A percentile compares a stretch with the other conserved stretches of the same genome.
Evolutionary conservation across 2,797 vertebrate species (phyloP).

Genomic region (Pangasius larnaudii): DNA sequence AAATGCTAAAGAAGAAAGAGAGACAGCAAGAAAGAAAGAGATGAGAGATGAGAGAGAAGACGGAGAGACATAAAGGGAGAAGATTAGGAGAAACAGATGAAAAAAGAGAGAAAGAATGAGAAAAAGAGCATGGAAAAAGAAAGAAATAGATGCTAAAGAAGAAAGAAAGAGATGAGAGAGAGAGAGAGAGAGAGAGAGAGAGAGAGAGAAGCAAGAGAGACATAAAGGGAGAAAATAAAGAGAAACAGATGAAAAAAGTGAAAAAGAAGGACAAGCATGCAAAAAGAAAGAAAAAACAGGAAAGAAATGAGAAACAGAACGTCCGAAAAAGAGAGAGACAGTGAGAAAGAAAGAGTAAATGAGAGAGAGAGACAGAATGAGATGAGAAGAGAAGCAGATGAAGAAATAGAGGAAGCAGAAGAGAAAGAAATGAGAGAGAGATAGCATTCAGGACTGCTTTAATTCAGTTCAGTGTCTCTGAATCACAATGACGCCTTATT

Average conservation of each 20-base stretch:
- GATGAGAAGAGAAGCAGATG: background rate
- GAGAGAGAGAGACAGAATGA: background rate
- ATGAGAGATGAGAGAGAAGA: background rate
- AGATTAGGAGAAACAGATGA: background rate
- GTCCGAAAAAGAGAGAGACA: background rate
- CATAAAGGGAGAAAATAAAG: too few relatives aligned
- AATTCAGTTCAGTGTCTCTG: background rate
- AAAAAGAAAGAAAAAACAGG: background rate
- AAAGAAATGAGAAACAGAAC: background rate
- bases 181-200: background rate
- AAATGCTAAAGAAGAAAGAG: background rate
- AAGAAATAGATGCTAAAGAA: background rate
- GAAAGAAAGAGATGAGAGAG: background rate
- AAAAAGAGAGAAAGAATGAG: background rate
- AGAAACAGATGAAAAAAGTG: too few relatives aligned
- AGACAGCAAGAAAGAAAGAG: background rate
- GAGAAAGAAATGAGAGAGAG: background rate
- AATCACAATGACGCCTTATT: too few relatives aligned
- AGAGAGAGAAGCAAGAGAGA: background rate
- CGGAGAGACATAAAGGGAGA: background rate
- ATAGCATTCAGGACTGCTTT: background rate
- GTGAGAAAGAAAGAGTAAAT: background rate
- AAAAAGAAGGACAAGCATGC: too few relatives aligned
- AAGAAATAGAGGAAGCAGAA: background rate
- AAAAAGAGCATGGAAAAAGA: background rate